Evolutionary conservation across 2,888 invertebrate species (phyloP), one percentile per base, ranked within the genome.

Genomic region (Dynastes hyllus): DNA sequence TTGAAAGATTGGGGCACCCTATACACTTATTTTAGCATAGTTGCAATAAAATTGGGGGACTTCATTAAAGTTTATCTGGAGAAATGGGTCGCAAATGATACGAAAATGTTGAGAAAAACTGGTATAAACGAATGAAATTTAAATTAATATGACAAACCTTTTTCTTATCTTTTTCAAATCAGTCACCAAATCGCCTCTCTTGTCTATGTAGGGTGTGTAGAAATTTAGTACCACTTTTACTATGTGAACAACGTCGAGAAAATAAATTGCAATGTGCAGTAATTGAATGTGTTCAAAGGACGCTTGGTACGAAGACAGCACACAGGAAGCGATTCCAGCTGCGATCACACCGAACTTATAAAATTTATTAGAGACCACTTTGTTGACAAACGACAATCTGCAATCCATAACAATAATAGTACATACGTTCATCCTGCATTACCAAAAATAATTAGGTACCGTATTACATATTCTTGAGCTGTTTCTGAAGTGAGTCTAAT

Each of bases 171-270:
- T 45, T 13, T 40, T 67, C n/a, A n/a, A 61, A 55, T 81, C 80
- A 1, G 70, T 79, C 5, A 81, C 51, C 1, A 80, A 27, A 22
- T 81, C 80, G 2, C 81, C 82, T 55, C 75, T 58, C 0, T 79
- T 22, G 51, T 81, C 77, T 6, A 71, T 16, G 50, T 79, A 84
- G 1, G 84, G 83, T 5, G 78, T 77, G 22, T 79, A 78, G 76
- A 84, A 83, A 53, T 75, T 80, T 8, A 80, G 27, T 66, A 80
- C 51, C 11, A 84, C n/a, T 37, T 81, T 80, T 6, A 80, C 2
- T 2, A 81, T 5, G 40, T 83, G 83, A 4, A 83, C 6, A 8
- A 79, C 13, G 75, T 84, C 84, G 8, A 82, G 69, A 2, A 70
- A 29, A 67, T 83, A 83, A 13, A 79, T 13, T 8, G 63, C 16